These are phyloP conservation scores for Ariopsis seemanni DNA, from an alignment of 2,113 vertebrate genomes.

Conservation along the genomic window DNA sequence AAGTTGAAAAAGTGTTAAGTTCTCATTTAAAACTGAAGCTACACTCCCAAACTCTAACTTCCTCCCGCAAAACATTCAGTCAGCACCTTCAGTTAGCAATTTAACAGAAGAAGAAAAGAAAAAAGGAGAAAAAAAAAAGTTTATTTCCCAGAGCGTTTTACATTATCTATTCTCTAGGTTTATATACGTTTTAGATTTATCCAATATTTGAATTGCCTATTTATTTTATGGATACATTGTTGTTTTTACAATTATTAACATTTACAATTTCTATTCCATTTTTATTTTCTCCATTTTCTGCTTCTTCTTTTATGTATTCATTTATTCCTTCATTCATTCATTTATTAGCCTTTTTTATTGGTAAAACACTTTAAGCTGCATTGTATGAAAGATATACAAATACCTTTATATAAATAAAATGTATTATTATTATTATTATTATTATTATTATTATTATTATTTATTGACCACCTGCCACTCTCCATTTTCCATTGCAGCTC, in stretches of 20 bases:
- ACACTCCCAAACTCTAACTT: neutral
- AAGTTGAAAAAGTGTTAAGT: neutral
- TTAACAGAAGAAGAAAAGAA: too few species aligned
- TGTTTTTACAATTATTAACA: neutral
- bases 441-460: neutral
- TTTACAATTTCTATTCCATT: too few species aligned
- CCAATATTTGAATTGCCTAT: neutral
- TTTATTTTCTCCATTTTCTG: neutral
- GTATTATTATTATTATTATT: neutral
- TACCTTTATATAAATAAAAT: neutral
- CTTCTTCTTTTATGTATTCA: neutral
- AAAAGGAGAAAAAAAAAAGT: too few species aligned
- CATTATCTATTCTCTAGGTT: too few species aligned
- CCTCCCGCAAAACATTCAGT: neutral
- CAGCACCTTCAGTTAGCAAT: neutral
- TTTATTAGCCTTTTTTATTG: neutral
- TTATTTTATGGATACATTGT: neutral
- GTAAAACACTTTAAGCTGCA: neutral
- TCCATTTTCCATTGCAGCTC: constrained; percentile 45
- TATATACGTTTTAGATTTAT: too few species aligned
- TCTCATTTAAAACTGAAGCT: neutral
- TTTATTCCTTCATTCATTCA: neutral
- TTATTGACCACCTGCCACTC: constrained; percentile 28
- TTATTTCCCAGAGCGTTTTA: too few species aligned
- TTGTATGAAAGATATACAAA: neutral